A percentile compares a stretch with the other conserved stretches of the same genome.
Conservation (phyloP, 1,140 invertebrate species). For the Sinonovacula constricta region DNA sequence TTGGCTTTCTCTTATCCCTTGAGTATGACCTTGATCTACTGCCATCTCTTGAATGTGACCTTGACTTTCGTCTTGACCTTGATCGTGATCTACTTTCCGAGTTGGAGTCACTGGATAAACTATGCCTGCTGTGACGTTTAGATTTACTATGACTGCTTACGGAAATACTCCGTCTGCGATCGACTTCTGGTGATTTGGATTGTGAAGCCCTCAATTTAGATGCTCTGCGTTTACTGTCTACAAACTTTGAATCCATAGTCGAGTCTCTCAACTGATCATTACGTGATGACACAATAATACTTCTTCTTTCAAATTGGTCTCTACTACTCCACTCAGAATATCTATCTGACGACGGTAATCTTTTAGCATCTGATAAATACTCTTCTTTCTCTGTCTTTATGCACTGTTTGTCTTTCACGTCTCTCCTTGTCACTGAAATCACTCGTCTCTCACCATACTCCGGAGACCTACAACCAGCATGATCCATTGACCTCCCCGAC, state of each 20-base stretch:
- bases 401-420: too few species aligned
- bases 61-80: conserved; percentile 31
- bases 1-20: neutral
- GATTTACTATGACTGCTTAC: too few species aligned
- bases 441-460: conserved; percentile 24
- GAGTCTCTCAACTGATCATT: neutral
- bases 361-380: neutral
- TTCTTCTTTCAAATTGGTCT: conserved; percentile 23
- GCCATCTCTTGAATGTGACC: neutral
- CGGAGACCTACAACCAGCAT: too few species aligned
- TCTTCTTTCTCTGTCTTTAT: neutral
- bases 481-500: too few species aligned
- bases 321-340: too few species aligned
- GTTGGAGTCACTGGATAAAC: too few species aligned
- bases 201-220: too few species aligned
- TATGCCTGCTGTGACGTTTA: too few species aligned
- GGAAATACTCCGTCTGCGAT: too few species aligned
- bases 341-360: too few species aligned
- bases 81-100: conserved; percentile 12
- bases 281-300: neutral
- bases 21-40: neutral
- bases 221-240: too few species aligned
- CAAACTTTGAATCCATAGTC: neutral
- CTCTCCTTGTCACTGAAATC: conserved; percentile 15
- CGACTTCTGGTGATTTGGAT: too few species aligned